phyloP scores from a whole-genome alignment of 2,113 vertebrate species.

The Cavia aperea region DNA sequence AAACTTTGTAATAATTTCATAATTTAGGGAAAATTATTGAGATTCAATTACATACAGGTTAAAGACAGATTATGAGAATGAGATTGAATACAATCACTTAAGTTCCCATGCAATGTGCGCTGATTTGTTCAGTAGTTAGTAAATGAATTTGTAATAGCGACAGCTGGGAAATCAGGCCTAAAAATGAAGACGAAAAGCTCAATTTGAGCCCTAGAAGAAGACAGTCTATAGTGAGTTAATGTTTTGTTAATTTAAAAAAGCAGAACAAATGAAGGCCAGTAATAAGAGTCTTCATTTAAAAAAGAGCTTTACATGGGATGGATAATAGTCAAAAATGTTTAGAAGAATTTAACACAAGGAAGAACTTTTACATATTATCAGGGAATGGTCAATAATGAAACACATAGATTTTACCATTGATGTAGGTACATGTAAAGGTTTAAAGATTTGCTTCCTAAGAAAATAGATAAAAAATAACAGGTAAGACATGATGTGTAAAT shows the following conservation, averaged over 20 bases:
- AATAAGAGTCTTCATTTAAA: background rate
- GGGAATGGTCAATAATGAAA: background rate
- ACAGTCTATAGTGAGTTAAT: background rate
- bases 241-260: background rate
- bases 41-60: background rate
- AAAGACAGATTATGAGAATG: background rate
- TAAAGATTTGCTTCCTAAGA: background rate
- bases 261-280: background rate
- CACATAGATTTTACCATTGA: background rate
- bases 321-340: background rate
- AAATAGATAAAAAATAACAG: background rate
- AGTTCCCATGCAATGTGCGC: background rate
- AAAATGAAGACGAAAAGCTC: background rate
- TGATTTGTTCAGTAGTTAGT: background rate
- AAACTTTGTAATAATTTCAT: background rate
- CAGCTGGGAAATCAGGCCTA: background rate
- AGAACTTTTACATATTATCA: background rate
- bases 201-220: background rate
- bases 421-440: background rate
- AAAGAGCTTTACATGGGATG: background rate
- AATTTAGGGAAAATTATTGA: background rate
- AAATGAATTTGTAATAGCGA: background rate
- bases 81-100: background rate
- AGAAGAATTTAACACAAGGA: background rate
- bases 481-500: background rate